Conservation (phyloP, 2,113 vertebrate species). For the Cynopterus brachyotis region DNA sequence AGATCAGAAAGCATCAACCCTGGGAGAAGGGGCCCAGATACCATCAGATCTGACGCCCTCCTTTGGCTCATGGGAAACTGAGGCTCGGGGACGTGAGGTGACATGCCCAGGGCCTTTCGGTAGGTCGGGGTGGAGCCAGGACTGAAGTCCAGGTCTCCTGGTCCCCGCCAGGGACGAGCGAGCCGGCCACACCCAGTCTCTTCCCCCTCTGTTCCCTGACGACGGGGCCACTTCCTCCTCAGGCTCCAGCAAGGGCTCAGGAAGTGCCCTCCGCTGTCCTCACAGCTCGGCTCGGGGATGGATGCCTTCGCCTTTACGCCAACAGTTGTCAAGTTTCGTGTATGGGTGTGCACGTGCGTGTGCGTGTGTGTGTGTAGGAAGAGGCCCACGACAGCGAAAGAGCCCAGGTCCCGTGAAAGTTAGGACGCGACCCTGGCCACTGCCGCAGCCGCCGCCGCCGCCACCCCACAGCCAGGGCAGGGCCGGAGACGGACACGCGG, state of each 20-base stretch:
- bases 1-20: background rate
- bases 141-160: no score
- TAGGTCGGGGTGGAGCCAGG: background rate
- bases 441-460: background rate
- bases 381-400: background rate
- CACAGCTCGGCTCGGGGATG: background rate
- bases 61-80: background rate
- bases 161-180: background rate
- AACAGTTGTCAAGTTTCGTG: background rate
- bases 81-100: background rate
- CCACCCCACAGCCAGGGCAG: accelerated
- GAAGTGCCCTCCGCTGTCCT: background rate
- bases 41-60: background rate
- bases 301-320: background rate
- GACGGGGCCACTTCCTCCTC: background rate
- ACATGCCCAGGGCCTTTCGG: background rate
- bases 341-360: no score
- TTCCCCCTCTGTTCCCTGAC: background rate
- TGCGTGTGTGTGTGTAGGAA: background rate
- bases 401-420: background rate
- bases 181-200: background rate
- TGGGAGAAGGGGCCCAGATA: background rate
- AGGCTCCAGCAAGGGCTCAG: background rate
- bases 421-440: no score
- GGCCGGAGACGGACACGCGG: accelerated